Evolutionary conservation across 2,113 vertebrate species (phyloP), one percentile per base, ranked within the genome.

Genomic region (Rhabdornis inornatus): DNA sequence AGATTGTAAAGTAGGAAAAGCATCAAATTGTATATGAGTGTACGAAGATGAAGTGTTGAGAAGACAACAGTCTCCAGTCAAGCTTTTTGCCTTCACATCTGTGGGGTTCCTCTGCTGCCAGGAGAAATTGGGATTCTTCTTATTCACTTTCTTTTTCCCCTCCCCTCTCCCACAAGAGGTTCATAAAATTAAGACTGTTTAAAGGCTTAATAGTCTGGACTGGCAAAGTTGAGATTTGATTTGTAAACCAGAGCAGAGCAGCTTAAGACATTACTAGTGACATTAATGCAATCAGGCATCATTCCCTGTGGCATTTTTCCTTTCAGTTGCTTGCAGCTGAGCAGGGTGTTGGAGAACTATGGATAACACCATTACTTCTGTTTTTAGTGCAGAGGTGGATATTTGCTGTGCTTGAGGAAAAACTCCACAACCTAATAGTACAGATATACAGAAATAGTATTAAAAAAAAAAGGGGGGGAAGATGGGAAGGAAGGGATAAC

Each of bases 141-240:
- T 88, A 71, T 16, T 81, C 10, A 23, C 15, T 42, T 40, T 45
- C 17, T 50, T 72, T 71, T 39, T 19, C 37, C 31, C 13, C 23
- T 90, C 15, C 22, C 9, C 15, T 45, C 69, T 92, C 64, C 47
- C 45, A 80, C 4, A 53, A 61, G n/a, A 92, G 14, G 27, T 63
- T 92, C 65, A 94, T 40, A 88, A 90, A 93, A 90, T 83, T 74
- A 92, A 71, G 82, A 30, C 37, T 81, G 55, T 83, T 93, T 68
- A 79, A 65, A 87, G 42, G 60, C 64, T 82, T 89, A 89, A 91
- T 52, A 92, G 44, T 59, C 68, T 90, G 83, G 89, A 88, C 83
- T 77, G 79, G 90, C 71, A 78, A 92, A 89, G 27, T 15, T 84
- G 33, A 91, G 69, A 94, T 94, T 93, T 89, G 80, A 93, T 92